Evolutionary conservation across 2,113 vertebrate genomes (phyloP), one percentile per base, ranked within the genome.

Genomic region (Anseranas semipalmata): DNA sequence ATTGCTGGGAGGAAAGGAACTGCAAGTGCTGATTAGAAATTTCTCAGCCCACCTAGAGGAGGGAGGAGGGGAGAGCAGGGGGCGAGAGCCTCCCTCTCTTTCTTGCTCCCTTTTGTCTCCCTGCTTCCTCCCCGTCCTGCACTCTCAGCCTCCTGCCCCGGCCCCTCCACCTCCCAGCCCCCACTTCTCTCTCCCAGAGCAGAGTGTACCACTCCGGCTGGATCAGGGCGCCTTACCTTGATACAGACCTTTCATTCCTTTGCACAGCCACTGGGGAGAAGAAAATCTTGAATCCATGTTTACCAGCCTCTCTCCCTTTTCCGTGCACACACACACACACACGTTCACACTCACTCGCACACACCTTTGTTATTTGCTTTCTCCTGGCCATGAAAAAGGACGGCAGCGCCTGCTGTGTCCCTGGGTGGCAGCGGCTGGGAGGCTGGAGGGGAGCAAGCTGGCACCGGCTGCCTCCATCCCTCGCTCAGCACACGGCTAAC

Each of bases 11-110:
- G 91, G 77, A 67, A 68, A 62, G 75, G 53, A 81, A 65, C 90
- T 67, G 35, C 2, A 21, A 96, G 93, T 43, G 84, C 93, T 91
- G 94, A 97, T 98, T 93, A 96, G 96, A 97, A 95, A 97, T 96
- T 97, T 97, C 94, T 97, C 96, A 95, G 93, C 95, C 89, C 66
- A 94, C 78, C 50, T 88, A 72, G 15, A 77, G 71, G 74, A 72
- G 50, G 81, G 79, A 93, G 91, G 90, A 78, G 90, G 60, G 56
- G 75, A 73, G 30, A 41, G n/a, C 65, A 90, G 72, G 79, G 87
- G 87, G 55, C 0, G 4, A 85, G 81, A 94, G 90, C 86, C 66
- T 62, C 70, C 45, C 67, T 46, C 60, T 83, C 62, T 84, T 91
- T 85, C 63, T 21, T 50, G 19, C 14, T 87, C 87, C 39, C 79